These are phyloP conservation scores for Eurytoma californica DNA, from an alignment of 2,888 invertebrate species.

Conservation along the genomic window DNA sequence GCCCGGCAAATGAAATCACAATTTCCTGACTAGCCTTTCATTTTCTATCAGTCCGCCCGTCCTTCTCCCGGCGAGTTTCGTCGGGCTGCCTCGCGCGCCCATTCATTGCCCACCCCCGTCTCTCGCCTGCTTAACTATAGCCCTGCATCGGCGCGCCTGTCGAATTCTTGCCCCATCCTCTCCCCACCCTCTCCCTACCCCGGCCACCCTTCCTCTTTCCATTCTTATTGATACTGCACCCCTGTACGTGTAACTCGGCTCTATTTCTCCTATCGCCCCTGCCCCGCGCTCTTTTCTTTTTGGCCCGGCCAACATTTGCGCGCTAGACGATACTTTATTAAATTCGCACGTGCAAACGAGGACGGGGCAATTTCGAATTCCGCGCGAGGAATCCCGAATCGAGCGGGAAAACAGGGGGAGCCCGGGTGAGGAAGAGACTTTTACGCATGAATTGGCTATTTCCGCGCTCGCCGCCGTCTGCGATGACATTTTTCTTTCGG, in stretches of 20 bases:
- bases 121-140: constrained; percentile 27
- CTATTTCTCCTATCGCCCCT: background rate
- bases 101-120: constrained; percentile 25
- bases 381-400: constrained; percentile 42
- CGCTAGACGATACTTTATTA: constrained; percentile 57
- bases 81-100: background rate
- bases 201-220: background rate
- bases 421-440: constrained; percentile 16
- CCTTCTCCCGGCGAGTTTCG: constrained; percentile 6
- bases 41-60: constrained; percentile 56
- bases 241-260: background rate
- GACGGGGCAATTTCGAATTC: constrained; percentile 56
- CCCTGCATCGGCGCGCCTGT: background rate
- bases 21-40: constrained; percentile 61
- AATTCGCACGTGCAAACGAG: constrained; percentile 61
- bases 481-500: constrained; percentile 52
- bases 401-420: constrained; percentile 31
- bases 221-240: background rate
- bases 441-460: constrained; percentile 57
- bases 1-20: constrained; percentile 63
- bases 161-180: constrained; percentile 4
- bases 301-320: constrained; percentile 23
- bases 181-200: background rate
- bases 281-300: constrained; percentile 1
- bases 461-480: constrained; percentile 40